Evolutionary conservation across 2,888 invertebrate species (phyloP).

Genomic region (Rhopalosiphum nymphaeae): DNA sequence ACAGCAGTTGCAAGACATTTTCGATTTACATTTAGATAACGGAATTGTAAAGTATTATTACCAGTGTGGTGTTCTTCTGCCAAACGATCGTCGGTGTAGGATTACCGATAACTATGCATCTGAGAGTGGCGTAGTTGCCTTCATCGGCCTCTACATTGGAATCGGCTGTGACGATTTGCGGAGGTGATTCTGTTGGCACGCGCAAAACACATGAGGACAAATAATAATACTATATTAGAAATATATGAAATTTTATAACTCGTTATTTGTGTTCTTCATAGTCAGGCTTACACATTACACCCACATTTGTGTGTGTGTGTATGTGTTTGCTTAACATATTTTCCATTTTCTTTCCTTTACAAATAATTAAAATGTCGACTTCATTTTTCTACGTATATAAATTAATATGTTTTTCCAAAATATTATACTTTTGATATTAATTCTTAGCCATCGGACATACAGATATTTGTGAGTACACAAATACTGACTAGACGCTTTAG

Average conservation of each 20-base stretch:
- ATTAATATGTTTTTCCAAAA: not conserved
- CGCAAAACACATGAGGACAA: conserved; percentile 61
- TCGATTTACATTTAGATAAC: not conserved
- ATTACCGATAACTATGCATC: conserved; percentile 82
- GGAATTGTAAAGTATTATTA: conserved; percentile 70
- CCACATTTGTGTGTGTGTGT: not conserved
- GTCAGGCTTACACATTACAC: not conserved
- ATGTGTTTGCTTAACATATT: not conserved
- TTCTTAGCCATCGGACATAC: not conserved
- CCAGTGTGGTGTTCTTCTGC: conserved; percentile 80
- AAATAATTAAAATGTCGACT: not conserved
- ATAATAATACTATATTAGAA: not conserved
- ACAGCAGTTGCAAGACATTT: not conserved
- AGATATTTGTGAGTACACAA: too few relatives aligned
- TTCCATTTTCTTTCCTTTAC: not conserved
- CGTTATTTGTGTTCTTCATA: not conserved
- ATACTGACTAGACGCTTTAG: not conserved
- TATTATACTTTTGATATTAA: not conserved
- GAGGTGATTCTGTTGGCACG: conserved; percentile 66
- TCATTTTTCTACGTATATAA: too few relatives aligned
- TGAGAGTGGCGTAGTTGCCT: conserved; percentile 81
- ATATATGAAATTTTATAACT: not conserved
- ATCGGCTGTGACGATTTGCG: conserved; percentile 70
- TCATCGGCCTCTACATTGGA: conserved; percentile 78
- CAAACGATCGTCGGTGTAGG: conserved; percentile 84